Conservation (phyloP, 2,888 invertebrate genomes). For the Lasioglossum morio region DNA sequence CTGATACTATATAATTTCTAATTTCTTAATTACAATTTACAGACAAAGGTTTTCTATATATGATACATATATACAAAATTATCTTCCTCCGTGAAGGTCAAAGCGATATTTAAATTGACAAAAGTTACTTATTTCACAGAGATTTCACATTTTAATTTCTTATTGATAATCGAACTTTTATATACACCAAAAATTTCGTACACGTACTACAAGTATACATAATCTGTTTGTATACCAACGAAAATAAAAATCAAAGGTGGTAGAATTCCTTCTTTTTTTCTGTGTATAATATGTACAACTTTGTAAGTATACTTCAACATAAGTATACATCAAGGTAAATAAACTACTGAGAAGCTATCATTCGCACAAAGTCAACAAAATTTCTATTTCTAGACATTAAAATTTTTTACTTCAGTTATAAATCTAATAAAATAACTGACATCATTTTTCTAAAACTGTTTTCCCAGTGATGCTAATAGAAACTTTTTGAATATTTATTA, state of each 20-base stretch:
- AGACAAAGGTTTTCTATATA: slow-evolving; percentile 40
- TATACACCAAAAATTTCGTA: slow-evolving; percentile 41
- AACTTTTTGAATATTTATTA: slow-evolving; percentile 28
- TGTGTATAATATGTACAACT: slow-evolving; percentile 56
- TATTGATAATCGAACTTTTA: slow-evolving; percentile 36
- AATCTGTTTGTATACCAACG: slow-evolving; percentile 39
- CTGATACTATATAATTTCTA: slow-evolving; percentile 36
- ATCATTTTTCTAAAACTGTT: slow-evolving; percentile 5
- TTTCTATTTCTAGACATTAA: slow-evolving; percentile 21
- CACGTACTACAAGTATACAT: slow-evolving; percentile 48
- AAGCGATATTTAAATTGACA: slow-evolving; percentile 52
- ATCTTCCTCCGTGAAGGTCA: slow-evolving; percentile 28
- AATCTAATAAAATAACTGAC: slow-evolving; percentile 11
- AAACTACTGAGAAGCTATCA: slow-evolving; percentile 56
- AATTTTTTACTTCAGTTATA: slow-evolving; percentile 13
- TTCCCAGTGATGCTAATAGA: not conserved
- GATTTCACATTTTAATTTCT: slow-evolving; percentile 23
- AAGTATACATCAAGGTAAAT: slow-evolving; percentile 49
- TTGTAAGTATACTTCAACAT: slow-evolving; percentile 38
- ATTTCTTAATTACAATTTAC: slow-evolving; percentile 52
- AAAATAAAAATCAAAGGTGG: slow-evolving; percentile 42
- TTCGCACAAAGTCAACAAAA: slow-evolving; percentile 38
- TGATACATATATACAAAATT: slow-evolving; percentile 52
- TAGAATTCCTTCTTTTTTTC: slow-evolving; percentile 33
- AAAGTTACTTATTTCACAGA: slow-evolving; percentile 33